phyloP scores from a whole-genome alignment of 2,113 vertebrate genomes.

The Stegostoma tigrinum region DNA sequence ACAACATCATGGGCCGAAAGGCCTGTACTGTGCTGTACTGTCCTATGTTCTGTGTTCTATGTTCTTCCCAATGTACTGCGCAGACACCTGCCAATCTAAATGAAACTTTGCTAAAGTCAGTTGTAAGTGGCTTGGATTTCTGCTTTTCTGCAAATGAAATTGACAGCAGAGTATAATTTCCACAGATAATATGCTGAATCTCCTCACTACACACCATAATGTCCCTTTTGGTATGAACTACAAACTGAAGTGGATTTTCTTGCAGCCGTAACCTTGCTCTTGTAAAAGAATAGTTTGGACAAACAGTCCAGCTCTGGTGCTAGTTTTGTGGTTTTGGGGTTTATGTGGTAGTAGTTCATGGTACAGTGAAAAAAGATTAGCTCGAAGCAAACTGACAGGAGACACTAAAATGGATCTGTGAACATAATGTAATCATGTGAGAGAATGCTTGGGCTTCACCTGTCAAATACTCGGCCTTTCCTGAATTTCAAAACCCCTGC shows the following conservation, averaged over 20 bases:
- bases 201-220: background rate
- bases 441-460: background rate
- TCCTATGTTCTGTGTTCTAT: no score
- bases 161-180: background rate
- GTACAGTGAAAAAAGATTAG: background rate
- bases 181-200: background rate
- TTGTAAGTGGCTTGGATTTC: background rate
- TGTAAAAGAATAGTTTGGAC: background rate
- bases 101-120: background rate
- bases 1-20: no score
- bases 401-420: background rate
- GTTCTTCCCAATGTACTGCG: background rate
- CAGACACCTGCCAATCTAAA: background rate
- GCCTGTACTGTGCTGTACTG: no score
- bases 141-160: background rate
- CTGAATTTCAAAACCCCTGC: conserved; percentile 42
- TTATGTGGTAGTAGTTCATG: background rate
- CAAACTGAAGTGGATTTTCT: no score
- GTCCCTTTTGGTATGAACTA: no score
- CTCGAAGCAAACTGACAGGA: background rate
- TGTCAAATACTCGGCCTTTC: background rate
- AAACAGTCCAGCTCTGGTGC: background rate
- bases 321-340: background rate
- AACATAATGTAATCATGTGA: background rate
- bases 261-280: background rate